phyloP scores from a whole-genome alignment of 2,797 vertebrate species.

The Apogon talboti region DNA sequence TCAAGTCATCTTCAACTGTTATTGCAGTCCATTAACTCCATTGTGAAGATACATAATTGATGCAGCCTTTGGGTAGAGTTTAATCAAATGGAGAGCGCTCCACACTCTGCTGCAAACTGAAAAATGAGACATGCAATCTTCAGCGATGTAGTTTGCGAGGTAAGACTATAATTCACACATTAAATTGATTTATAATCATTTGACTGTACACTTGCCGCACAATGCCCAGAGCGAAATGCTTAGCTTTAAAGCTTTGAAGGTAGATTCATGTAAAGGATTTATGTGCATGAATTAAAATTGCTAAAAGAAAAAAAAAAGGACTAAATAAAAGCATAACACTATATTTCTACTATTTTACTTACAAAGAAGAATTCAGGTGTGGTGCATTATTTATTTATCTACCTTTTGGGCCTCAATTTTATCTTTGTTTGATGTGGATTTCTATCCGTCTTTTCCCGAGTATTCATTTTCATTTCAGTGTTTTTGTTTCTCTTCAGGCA shows the following conservation, averaged over 20 bases:
- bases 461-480: constrained; percentile 40
- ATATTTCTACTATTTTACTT: constrained; percentile 41
- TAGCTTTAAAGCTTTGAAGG: constrained; percentile 39
- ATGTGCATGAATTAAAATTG: constrained; percentile 34
- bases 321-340: constrained; percentile 24
- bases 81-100: constrained; percentile 80
- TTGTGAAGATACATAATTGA: constrained; percentile 85
- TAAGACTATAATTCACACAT: constrained; percentile 67
- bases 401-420: constrained; percentile 28
- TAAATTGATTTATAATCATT: constrained; percentile 74
- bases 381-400: constrained; percentile 5
- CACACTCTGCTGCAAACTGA: constrained; percentile 70
- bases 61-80: constrained; percentile 82
- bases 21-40: constrained; percentile 82
- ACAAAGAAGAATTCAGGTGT: constrained; percentile 12
- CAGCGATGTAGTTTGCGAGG: constrained; percentile 58
- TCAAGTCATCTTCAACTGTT: constrained; percentile 80
- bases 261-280: constrained; percentile 36
- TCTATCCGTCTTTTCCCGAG: constrained; percentile 31
- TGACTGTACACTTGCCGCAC: constrained; percentile 54
- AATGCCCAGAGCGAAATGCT: constrained; percentile 43
- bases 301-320: constrained; percentile 23
- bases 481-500: constrained; percentile 49
- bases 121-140: constrained; percentile 71
- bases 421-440: constrained; percentile 47